Evolutionary conservation across 2,113 vertebrate species (phyloP).

Genomic region (Vombatus ursinus): DNA sequence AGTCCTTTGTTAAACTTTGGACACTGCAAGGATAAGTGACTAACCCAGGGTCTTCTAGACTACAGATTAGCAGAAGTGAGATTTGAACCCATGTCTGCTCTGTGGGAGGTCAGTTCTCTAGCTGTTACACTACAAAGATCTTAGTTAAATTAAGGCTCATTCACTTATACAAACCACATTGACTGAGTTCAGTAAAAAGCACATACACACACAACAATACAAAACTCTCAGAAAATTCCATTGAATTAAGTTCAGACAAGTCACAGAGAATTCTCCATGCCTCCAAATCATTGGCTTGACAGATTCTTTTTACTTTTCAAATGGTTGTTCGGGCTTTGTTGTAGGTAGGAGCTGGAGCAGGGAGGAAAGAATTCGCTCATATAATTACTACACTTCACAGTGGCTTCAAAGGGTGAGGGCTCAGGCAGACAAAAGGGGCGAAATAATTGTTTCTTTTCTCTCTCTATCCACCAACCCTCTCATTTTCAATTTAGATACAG

Average conservation of each 20-base stretch:
- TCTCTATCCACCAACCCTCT: background rate
- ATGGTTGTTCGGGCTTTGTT: background rate
- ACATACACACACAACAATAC: background rate
- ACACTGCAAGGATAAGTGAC: background rate
- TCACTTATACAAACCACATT: background rate
- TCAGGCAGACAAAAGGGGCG: background rate
- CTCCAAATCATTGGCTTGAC: background rate
- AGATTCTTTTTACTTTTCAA: background rate
- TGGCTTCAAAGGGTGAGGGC: background rate
- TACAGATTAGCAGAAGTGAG: background rate
- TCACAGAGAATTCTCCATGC: background rate
- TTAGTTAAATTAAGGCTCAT: background rate
- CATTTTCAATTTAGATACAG: slow-evolving; percentile 26
- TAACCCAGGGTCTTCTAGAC: background rate
- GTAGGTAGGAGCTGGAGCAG: background rate
- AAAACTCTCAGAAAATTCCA: background rate
- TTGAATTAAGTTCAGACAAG: background rate
- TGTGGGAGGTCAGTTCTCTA: background rate
- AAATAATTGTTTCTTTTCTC: slow-evolving; percentile 19
- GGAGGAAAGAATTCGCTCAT: slow-evolving; percentile 34
- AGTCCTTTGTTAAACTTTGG: background rate
- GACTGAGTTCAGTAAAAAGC: background rate
- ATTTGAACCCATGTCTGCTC: background rate
- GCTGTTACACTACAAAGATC: background rate
- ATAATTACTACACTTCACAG: slow-evolving; percentile 19